A percentile compares a stretch with the other conserved stretches of the same genome.
These are phyloP conservation scores for Archips crataeganus DNA, from an alignment of 2,888 invertebrate genomes.

Conservation along the genomic window DNA sequence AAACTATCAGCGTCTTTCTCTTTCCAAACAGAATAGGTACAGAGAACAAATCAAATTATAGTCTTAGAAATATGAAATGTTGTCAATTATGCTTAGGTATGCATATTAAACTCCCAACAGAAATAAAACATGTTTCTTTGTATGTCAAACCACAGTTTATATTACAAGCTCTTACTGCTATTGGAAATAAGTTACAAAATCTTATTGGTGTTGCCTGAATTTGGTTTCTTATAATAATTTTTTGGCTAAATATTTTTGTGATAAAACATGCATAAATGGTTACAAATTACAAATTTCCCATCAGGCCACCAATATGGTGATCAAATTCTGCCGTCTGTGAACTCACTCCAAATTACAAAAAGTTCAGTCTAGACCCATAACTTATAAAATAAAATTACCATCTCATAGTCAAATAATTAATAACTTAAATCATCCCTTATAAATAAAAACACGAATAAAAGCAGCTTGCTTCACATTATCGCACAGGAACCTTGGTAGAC, in stretches of 20 bases:
- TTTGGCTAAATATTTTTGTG: conserved; percentile 15
- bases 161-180: conserved; percentile 9
- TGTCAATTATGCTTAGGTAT: too few species aligned
- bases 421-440: neutral
- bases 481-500: neutral
- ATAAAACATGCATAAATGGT: neutral
- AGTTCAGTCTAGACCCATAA: neutral
- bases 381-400: neutral
- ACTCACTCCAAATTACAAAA: neutral
- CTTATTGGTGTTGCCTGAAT: neutral
- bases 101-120: neutral
- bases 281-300: neutral
- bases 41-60: too few species aligned
- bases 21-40: too few species aligned
- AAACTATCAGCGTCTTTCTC: too few species aligned
- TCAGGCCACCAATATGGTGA: conserved; percentile 1
- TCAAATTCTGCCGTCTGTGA: neutral
- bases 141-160: conserved; percentile 1
- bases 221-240: neutral
- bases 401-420: neutral
- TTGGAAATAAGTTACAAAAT: conserved; percentile 6
- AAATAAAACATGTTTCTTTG: neutral
- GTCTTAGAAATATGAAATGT: too few species aligned
- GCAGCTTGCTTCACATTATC: neutral
- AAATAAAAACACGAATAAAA: neutral